Evolutionary conservation across 1,140 invertebrate species (phyloP), one percentile per base, ranked within the genome.

Genomic region (Spodoptera litura): DNA sequence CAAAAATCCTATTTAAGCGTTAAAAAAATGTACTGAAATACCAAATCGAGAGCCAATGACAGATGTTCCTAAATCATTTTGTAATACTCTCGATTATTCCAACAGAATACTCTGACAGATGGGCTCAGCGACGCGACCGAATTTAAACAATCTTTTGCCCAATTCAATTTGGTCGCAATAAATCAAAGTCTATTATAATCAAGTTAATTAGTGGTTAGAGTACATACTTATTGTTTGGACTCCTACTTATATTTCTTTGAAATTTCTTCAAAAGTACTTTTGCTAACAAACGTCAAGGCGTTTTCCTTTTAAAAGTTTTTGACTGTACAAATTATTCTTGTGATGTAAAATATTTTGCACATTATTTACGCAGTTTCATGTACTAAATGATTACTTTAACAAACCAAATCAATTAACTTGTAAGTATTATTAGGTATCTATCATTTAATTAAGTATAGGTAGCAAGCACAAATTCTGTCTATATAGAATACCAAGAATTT

Each of bases 21-120:
- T 15, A 66, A 49, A 49, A 64, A 49, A 64, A n/a, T 49, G 38
- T 49, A 66, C 38, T 15, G 10, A 15, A 49, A 66, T 49, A 51
- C n/a, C n/a, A 15, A 49, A 49, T 10, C 38, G 55, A 20, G 62
- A 25, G 8, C 49, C 20, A 70, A 53, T 70, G 66, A 70, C 71
- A 59, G 72, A 75, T 62, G 56, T 62, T 38, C n/a, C 27, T 38
- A 62, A 75, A 75, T 55, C 58, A 75, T 31, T 52, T n/a, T 53
- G 59, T 62, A 75, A 61, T 61, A 64, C 25, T 75, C 73, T 31
- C 59, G 72, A 75, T 75, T 75, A 62, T 62, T 53, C 73, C 59
- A 52, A 61, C 15, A 62, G 38, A 75, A 64, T 64, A 58, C 9
- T 64, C 52, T 75, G 59, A 75, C 51, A 75, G 59, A 75, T 64